A percentile compares a stretch with the other conserved stretches of the same genome.
Conservation (phyloP, 2,113 vertebrate species). For the Hyla sarda region DNA sequence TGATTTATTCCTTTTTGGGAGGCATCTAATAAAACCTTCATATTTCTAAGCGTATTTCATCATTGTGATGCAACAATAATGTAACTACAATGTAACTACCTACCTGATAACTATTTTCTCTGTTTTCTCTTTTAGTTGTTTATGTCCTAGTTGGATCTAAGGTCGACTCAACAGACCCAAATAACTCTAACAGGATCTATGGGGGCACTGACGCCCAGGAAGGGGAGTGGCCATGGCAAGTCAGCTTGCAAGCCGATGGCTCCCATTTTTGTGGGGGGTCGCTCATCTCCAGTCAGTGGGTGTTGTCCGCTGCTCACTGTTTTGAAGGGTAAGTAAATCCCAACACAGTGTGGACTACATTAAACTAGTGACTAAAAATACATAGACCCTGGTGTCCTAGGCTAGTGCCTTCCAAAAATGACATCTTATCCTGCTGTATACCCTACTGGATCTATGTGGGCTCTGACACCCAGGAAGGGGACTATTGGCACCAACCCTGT, state of each 20-base stretch:
- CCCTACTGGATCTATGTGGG: too few relatives aligned
- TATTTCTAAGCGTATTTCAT: too few relatives aligned
- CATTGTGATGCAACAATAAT: too few relatives aligned
- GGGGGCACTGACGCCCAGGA: not conserved
- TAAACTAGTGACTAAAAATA: not conserved
- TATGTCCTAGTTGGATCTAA: not conserved
- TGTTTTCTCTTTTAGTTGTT: not conserved
- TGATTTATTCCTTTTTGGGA: too few relatives aligned
- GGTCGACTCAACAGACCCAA: not conserved
- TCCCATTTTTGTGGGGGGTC: slow-evolving; percentile 26
- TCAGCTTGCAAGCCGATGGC: not conserved
- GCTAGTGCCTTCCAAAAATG: too few relatives aligned
- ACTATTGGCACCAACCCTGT: too few relatives aligned
- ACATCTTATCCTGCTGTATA: too few relatives aligned
- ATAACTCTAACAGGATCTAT: not conserved
- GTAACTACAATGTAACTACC: not conserved
- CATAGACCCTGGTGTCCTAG: not conserved
- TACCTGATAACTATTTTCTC: not conserved
- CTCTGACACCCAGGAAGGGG: too few relatives aligned
- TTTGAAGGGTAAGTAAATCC: not conserved
- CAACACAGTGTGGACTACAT: not conserved
- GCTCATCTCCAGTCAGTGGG: slow-evolving; percentile 2
- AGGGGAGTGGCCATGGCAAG: not conserved
- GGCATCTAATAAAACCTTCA: not conserved
- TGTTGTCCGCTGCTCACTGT: not conserved